Conservation (phyloP, 1,140 invertebrate genomes). For the Nixonia krombeini region DNA sequence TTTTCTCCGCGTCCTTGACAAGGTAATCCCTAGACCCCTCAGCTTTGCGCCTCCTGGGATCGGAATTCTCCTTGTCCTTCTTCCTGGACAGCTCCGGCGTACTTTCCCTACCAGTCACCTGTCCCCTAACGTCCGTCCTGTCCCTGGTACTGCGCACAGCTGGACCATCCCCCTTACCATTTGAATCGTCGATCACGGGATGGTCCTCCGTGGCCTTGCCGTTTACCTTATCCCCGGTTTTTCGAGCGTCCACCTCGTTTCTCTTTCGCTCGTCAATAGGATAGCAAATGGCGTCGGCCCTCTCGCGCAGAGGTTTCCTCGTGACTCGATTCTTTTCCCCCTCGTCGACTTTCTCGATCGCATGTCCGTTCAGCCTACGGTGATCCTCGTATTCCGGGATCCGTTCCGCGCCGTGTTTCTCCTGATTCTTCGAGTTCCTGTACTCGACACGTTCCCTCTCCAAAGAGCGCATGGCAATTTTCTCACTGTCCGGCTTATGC, state of each 20-base stretch:
- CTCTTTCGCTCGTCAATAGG: constrained; percentile 31
- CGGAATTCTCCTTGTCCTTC: constrained; percentile 41
- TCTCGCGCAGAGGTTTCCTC: constrained; percentile 41
- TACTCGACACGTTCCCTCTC: constrained; percentile 8
- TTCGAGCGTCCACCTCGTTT: not conserved
- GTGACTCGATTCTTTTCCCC: not conserved
- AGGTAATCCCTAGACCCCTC: constrained; percentile 7
- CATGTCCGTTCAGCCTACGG: not conserved
- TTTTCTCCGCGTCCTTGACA: constrained; percentile 15
- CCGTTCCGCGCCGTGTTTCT: not conserved
- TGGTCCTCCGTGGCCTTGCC: not conserved
- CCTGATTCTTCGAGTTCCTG: not conserved
- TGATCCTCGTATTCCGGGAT: not conserved
- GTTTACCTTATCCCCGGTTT: not conserved
- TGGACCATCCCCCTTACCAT: constrained; percentile 48
- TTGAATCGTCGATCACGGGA: not conserved
- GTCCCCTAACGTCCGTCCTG: constrained; percentile 60
- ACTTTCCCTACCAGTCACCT: constrained; percentile 76
- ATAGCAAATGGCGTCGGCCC: constrained; percentile 26
- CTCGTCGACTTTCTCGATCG: constrained; percentile 4
- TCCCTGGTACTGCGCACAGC: constrained; percentile 26
- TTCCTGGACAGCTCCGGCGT: constrained; percentile 57
- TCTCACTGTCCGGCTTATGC: not conserved
- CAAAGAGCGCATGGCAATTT: not conserved
- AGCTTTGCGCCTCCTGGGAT: constrained; percentile 40